Evolutionary conservation across 92 coral and sea anemone species (phyloP), one percentile per base, ranked within the genome.

Genomic region (Umimayanthus kanabou): DNA sequence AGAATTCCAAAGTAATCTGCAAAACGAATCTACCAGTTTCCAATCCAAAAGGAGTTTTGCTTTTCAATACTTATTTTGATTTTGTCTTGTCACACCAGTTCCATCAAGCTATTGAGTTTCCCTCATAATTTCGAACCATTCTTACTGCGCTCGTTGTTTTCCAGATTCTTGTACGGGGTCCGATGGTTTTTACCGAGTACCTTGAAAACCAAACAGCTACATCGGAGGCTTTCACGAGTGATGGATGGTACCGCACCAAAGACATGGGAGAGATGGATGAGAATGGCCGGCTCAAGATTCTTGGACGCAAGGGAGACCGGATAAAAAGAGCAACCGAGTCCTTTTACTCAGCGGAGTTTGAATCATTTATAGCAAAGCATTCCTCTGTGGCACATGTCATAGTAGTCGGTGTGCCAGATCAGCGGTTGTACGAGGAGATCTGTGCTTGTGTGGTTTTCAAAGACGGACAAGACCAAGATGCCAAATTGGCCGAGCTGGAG

Each of bases 251-350:
- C 55, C 42, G 40, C 42, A 76, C 80, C 22, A 28, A 25, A 20
- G 80, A 76, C 80, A 22, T 22, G 15, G 80, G 80, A 39, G 55
- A 40, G n/a, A 25, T 76, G 80, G 80, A 40, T 76, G 80, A 42
- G 28, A 76, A 76, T 1, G 80, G 80, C 26, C 50, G 55, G 9
- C 47, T 76, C 26, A 76, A 76, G 43, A 42, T 76, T 39, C n/a
- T 76, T 40, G 80, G 55, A 40, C 42, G 80, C 42, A 76, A 22
- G 28, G 9, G 43, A 7, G 23, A 39, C 30, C 42, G 40, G 28
- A 76, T 76, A 15, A 76, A 76, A 53, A 76, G 80, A n/a, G 80
- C 50, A 40, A 26, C 25, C 55, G 30, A 39, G 5, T 39, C 55
- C 13, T 76, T 42, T 39, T 42, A 76, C 43, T 57, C 80, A 25